Evolutionary conservation across 2,888 invertebrate species (phyloP).

Genomic region (Nebria brevicollis): DNA sequence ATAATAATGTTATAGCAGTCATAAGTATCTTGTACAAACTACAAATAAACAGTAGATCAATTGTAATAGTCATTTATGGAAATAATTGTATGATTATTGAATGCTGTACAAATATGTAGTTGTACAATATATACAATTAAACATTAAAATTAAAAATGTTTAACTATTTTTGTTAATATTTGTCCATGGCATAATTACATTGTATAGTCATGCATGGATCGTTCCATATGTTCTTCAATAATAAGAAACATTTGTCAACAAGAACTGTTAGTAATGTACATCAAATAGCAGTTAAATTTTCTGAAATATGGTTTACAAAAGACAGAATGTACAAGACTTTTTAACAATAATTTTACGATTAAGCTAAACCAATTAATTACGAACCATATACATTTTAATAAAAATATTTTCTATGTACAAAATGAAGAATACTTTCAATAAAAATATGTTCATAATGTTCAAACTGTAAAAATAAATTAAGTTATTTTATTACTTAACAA

Average conservation of each 20-base stretch:
- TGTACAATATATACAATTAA: conserved; percentile 42
- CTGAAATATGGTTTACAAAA: conserved; percentile 38
- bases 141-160: conserved; percentile 40
- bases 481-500: conserved; percentile 43
- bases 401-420: conserved; percentile 37
- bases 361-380: conserved; percentile 16
- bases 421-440: conserved; percentile 35
- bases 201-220: conserved; percentile 44
- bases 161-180: conserved; percentile 26
- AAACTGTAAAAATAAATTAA: conserved; percentile 48
- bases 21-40: conserved; percentile 43
- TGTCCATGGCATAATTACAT: conserved; percentile 42
- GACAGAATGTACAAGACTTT: conserved; percentile 42
- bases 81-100: conserved; percentile 32
- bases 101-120: conserved; percentile 40
- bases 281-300: conserved; percentile 30
- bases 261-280: conserved; percentile 46
- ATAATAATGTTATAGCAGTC: conserved; percentile 34
- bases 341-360: conserved; percentile 34
- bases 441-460: conserved; percentile 34
- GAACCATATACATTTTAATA: conserved; percentile 34
- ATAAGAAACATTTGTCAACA: conserved; percentile 42
- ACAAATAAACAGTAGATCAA: conserved; percentile 28
- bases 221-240: conserved; percentile 34
- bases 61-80: conserved; percentile 36